A percentile compares a stretch with the other conserved stretches of the same genome.
Conservation (phyloP, 2,113 vertebrate species). For the Antennarius striatus region DNA sequence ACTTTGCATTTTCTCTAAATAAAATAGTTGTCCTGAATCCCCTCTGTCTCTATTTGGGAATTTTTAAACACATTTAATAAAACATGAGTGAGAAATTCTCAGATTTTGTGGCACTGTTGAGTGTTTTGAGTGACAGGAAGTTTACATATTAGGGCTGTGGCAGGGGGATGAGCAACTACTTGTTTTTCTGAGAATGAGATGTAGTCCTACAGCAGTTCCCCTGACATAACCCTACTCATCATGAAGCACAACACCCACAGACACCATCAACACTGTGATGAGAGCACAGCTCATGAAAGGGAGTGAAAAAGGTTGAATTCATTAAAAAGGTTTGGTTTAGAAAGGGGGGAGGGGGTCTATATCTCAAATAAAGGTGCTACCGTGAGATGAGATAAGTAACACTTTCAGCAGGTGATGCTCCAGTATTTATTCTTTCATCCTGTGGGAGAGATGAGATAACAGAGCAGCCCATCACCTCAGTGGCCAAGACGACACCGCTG, state of each 20-base stretch:
- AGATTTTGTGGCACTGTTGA: neutral
- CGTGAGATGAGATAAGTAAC: conserved; percentile 37
- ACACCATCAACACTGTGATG: conserved; percentile 35
- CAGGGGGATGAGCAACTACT: neutral
- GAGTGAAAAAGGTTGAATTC: conserved; percentile 24
- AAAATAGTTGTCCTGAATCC: no score
- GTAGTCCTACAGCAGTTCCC: conserved; percentile 39
- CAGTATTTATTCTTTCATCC: conserved; percentile 5
- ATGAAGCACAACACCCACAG: conserved; percentile 61
- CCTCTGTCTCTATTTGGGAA: neutral
- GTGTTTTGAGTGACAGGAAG: conserved; percentile 5
- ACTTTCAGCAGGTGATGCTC: conserved; percentile 19
- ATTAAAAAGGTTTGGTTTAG: conserved; percentile 15
- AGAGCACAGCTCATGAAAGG: conserved; percentile 37
- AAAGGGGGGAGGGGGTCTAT: neutral
- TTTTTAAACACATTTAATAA: no score
- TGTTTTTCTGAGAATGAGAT: conserved; percentile 29
- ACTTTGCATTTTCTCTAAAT: no score
- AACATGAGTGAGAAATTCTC: neutral
- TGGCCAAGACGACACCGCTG: conserved; percentile 39
- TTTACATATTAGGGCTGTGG: conserved; percentile 13
- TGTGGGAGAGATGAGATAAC: conserved; percentile 47
- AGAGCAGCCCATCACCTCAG: conserved; percentile 36
- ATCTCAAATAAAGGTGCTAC: neutral
- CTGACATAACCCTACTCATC: conserved; percentile 65